Evolutionary conservation across 2,888 invertebrate genomes (phyloP).

Genomic region (Crioceris asparagi): DNA sequence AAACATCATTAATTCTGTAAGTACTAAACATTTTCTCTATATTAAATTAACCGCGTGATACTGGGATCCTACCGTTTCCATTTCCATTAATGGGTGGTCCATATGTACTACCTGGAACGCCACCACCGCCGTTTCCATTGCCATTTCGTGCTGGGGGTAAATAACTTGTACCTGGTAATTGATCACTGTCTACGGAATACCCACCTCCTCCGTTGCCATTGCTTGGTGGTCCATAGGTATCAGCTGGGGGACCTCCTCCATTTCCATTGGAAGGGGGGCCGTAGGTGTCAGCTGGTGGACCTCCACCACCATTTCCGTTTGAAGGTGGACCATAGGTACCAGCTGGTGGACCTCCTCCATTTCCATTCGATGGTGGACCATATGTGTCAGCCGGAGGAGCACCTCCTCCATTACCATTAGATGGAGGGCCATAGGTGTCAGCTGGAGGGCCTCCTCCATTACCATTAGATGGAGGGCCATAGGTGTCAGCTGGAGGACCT

Average conservation of each 20-base stretch:
- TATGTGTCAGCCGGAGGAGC: constrained; percentile 21
- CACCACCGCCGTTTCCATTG: constrained; percentile 10
- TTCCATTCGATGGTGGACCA: constrained; percentile 9
- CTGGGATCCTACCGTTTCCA: not conserved
- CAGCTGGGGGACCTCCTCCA: too few species aligned
- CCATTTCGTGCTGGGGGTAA: constrained; percentile 5
- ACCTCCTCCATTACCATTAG: constrained; percentile 31
- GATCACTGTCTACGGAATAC: constrained; percentile 12
- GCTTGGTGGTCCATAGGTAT: too few species aligned
- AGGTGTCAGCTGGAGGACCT: constrained; percentile 2
- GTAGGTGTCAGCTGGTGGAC: constrained; percentile 4
- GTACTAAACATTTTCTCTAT: too few species aligned
- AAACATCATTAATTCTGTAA: too few species aligned
- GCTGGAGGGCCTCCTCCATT: too few species aligned
- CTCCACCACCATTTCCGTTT: constrained; percentile 16
- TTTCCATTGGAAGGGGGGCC: constrained; percentile 16
- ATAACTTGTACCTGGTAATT: constrained; percentile 8
- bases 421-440: too few species aligned
- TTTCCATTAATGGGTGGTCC: constrained; percentile 11
- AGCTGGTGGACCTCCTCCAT: constrained; percentile 9
- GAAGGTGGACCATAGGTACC: constrained; percentile 32
- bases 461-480: constrained; percentile 16
- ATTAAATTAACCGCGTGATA: too few species aligned
- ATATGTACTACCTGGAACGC: not conserved
- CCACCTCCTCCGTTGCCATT: constrained; percentile 1